Conservation (phyloP, 92 coral and sea anemone genomes). For the Zoanthus solanderi region DNA sequence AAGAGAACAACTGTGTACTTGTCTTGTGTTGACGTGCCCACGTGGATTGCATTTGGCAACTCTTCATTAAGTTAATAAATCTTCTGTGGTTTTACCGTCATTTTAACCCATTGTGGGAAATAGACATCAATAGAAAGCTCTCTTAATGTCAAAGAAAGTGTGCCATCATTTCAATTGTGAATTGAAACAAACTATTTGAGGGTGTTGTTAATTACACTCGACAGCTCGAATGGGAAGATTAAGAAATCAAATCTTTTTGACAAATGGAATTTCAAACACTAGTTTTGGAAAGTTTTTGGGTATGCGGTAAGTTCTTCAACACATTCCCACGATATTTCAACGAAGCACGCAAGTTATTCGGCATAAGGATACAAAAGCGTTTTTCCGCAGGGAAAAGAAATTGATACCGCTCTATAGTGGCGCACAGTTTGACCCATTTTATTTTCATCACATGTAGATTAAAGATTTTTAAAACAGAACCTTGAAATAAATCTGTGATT, state of each 20-base stretch:
- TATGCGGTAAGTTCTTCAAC: slow-evolving; percentile 27
- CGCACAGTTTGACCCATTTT: slow-evolving; percentile 29
- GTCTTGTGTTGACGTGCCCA: slow-evolving; percentile 30
- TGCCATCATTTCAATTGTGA: slow-evolving; percentile 42
- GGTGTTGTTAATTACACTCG: slow-evolving; percentile 32
- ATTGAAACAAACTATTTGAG: slow-evolving; percentile 25
- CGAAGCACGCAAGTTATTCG: slow-evolving; percentile 36
- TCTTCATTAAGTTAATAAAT: slow-evolving; percentile 44
- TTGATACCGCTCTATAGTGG: slow-evolving; percentile 3
- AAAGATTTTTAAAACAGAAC: slow-evolving; percentile 26
- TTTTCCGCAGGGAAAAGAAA: slow-evolving; percentile 46
- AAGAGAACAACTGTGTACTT: neutral
- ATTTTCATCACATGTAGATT: slow-evolving; percentile 35
- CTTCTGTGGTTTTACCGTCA: slow-evolving; percentile 36
- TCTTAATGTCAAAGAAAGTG: slow-evolving; percentile 45
- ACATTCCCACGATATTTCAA: slow-evolving; percentile 1
- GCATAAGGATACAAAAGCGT: slow-evolving; percentile 26
- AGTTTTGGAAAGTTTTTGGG: slow-evolving; percentile 6
- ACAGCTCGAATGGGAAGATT: slow-evolving; percentile 6
- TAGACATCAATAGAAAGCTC: slow-evolving; percentile 36
- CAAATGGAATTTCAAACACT: slow-evolving; percentile 44
- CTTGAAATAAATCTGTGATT: slow-evolving; percentile 43
- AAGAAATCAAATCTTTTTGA: neutral
- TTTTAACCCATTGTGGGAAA: slow-evolving; percentile 32
- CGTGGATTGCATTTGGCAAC: slow-evolving; percentile 21